These are phyloP conservation scores for Zeus faber DNA, from an alignment of 2,113 vertebrate genomes.

Conservation along the genomic window DNA sequence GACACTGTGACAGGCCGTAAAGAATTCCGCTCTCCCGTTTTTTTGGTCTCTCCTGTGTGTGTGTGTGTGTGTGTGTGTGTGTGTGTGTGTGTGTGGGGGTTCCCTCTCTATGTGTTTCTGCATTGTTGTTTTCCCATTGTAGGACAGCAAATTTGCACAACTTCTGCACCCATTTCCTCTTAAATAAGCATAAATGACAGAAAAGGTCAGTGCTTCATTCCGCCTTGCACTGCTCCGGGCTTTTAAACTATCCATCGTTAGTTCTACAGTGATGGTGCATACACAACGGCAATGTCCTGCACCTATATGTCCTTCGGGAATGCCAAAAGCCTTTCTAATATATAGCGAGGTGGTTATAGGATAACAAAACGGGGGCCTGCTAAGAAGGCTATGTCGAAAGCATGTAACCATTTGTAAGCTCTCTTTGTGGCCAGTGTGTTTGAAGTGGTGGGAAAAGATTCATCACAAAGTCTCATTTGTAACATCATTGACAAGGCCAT, in stretches of 20 bases:
- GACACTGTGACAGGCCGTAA: slow-evolving; percentile 63
- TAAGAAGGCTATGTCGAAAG: slow-evolving; percentile 17
- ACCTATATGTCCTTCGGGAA: too few relatives aligned
- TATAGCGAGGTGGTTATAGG: too few relatives aligned
- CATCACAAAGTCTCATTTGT: slow-evolving; percentile 75
- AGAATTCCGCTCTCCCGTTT: slow-evolving; percentile 43
- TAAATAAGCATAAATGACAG: too few relatives aligned
- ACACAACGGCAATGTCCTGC: too few relatives aligned
- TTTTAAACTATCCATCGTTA: too few relatives aligned
- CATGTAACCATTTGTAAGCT: slow-evolving; percentile 36
- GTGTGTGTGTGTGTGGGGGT: neutral
- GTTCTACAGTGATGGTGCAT: too few relatives aligned
- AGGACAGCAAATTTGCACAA: too few relatives aligned
- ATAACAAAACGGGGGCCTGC: too few relatives aligned
- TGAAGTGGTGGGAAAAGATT: slow-evolving; percentile 70
- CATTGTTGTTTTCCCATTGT: neutral
- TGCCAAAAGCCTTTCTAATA: too few relatives aligned
- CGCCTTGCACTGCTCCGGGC: too few relatives aligned
- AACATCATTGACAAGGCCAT: slow-evolving; percentile 68
- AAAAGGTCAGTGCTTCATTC: too few relatives aligned
- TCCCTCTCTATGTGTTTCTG: neutral
- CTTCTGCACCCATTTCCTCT: too few relatives aligned
- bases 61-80: slow-evolving; percentile 12
- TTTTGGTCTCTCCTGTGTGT: neutral
- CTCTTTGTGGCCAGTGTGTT: slow-evolving; percentile 33